Conservation (phyloP, 2,113 vertebrate genomes). For the Phoenicopterus ruber region DNA sequence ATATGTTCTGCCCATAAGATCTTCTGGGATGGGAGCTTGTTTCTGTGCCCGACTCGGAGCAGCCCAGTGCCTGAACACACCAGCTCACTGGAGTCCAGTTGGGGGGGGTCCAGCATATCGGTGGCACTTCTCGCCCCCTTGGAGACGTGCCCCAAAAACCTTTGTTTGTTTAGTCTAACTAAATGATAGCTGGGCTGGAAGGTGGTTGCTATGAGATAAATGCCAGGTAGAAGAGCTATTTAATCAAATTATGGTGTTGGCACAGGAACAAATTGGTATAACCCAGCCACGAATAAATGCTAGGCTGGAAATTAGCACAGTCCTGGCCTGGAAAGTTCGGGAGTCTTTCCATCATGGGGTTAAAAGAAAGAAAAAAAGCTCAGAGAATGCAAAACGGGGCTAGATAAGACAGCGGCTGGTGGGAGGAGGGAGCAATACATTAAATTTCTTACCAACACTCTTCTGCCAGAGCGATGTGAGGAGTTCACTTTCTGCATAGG, state of each 20-base stretch:
- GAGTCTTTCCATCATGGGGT: background rate
- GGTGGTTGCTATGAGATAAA: conserved; percentile 20
- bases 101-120: accelerated
- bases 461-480: background rate
- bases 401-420: background rate
- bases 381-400: background rate
- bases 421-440: background rate
- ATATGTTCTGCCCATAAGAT: background rate
- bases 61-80: background rate
- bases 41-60: background rate
- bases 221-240: conserved; percentile 15
- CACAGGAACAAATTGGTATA: background rate
- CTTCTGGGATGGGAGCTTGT: background rate
- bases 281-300: background rate
- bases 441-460: background rate
- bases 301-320: background rate
- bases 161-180: background rate
- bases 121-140: background rate
- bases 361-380: background rate
- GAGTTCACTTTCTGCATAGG: background rate
- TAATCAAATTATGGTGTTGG: conserved; percentile 15
- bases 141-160: background rate
- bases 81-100: background rate
- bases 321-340: background rate
- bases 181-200: background rate